phyloP scores from a whole-genome alignment of 2,797 vertebrate genomes.

The Neosilurus mollespiculum region DNA sequence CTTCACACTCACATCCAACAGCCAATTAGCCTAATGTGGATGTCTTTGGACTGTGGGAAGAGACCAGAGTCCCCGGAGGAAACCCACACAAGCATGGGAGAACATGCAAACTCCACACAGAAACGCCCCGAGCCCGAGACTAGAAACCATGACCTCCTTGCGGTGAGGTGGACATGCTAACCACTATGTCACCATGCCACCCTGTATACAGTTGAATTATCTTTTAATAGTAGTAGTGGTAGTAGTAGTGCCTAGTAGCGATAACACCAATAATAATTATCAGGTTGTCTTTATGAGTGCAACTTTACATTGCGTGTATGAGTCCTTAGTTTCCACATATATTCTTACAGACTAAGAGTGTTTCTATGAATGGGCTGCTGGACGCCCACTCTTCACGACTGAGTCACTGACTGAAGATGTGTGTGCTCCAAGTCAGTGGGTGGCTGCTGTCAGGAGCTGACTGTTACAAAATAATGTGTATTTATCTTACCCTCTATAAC shows the following conservation, averaged over 20 bases:
- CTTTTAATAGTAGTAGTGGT: neutral
- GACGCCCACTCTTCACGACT: constrained; percentile 58
- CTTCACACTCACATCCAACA: too few species aligned
- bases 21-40: too few species aligned
- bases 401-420: constrained; percentile 62
- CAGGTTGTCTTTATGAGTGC: neutral
- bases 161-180: too few species aligned
- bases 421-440: constrained; percentile 53
- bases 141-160: too few species aligned
- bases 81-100: too few species aligned
- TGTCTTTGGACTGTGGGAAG: too few species aligned
- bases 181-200: too few species aligned
- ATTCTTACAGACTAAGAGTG: neutral
- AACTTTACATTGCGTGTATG: neutral
- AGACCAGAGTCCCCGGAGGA: too few species aligned
- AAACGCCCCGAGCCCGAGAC: too few species aligned
- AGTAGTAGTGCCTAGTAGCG: neutral
- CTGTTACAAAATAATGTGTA: constrained; percentile 51
- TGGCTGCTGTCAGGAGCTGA: constrained; percentile 43
- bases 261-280: neutral
- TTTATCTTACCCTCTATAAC: constrained; percentile 52
- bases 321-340: neutral
- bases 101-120: too few species aligned
- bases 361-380: constrained; percentile 65
- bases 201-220: neutral